These are phyloP conservation scores for Halcyon leucocephala DNA, from an alignment of 2,797 vertebrate genomes.

Conservation along the genomic window DNA sequence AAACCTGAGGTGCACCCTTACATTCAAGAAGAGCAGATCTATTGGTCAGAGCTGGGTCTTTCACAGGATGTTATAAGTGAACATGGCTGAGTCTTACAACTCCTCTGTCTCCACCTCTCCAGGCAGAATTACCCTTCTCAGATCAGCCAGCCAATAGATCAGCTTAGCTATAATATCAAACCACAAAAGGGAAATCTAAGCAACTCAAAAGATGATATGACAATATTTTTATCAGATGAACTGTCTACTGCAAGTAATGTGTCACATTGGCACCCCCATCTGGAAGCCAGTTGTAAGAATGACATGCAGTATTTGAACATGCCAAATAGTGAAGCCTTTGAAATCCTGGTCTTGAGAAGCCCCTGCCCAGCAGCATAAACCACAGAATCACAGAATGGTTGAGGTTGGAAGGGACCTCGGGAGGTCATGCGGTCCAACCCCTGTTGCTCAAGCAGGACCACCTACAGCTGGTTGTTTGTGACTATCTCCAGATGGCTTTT, in stretches of 20 bases:
- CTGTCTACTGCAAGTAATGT: neutral
- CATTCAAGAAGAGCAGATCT: neutral
- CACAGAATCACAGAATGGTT: neutral
- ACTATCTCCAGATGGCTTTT: neutral
- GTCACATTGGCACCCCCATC: neutral
- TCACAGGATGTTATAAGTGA: neutral
- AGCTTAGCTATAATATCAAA: neutral
- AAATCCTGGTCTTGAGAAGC: neutral
- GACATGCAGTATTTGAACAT: neutral
- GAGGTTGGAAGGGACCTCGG: neutral
- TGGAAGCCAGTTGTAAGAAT: neutral
- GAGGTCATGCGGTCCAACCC: neutral
- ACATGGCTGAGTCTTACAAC: neutral
- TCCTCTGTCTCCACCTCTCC: neutral
- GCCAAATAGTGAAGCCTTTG: neutral
- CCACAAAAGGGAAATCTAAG: neutral
- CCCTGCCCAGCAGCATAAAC: neutral
- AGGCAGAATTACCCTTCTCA: neutral
- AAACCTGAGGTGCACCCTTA: neutral
- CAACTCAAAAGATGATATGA: neutral
- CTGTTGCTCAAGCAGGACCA: neutral
- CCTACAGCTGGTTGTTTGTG: fast-evolving
- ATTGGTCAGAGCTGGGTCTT: neutral
- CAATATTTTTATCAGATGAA: neutral
- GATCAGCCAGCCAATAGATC: neutral